Conservation (phyloP, 2,113 vertebrate genomes). For the Colinus virginianus region DNA sequence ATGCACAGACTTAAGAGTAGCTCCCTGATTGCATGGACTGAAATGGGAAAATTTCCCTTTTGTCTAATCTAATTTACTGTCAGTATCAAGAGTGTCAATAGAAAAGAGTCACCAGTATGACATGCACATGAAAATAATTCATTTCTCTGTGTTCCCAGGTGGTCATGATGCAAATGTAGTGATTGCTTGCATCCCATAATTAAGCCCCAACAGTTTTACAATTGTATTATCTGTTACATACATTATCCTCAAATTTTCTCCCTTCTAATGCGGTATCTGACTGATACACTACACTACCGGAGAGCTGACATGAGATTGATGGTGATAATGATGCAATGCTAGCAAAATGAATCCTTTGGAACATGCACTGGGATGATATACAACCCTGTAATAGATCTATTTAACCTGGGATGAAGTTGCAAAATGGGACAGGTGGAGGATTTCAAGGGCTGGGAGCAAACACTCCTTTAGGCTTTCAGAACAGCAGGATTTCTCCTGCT, state of each 20-base stretch:
- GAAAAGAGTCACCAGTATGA: slow-evolving; percentile 41
- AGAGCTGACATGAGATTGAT: neutral
- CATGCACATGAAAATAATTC: neutral
- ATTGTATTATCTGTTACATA: slow-evolving; percentile 22
- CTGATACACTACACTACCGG: neutral
- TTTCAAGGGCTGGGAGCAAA: neutral
- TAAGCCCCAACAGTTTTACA: slow-evolving; percentile 38
- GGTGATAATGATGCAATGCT: neutral
- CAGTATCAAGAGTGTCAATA: slow-evolving; percentile 26
- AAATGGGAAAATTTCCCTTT: slow-evolving; percentile 33
- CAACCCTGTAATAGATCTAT: neutral
- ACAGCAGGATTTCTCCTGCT: neutral
- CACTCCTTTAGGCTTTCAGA: neutral
- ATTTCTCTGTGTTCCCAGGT: slow-evolving; percentile 5
- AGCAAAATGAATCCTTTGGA: neutral
- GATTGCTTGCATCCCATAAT: neutral
- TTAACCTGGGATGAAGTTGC: neutral
- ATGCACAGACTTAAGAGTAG: slow-evolving; percentile 49
- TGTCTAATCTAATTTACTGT: slow-evolving; percentile 45
- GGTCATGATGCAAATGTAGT: slow-evolving; percentile 11
- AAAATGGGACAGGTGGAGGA: neutral
- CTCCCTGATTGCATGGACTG: slow-evolving; percentile 6
- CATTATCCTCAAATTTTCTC: slow-evolving; percentile 1
- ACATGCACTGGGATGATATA: neutral
- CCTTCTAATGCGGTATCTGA: neutral